Base-by-base conservation (phyloP, 2,113 vertebrate genomes). In the Urocolius indicus region DNA sequence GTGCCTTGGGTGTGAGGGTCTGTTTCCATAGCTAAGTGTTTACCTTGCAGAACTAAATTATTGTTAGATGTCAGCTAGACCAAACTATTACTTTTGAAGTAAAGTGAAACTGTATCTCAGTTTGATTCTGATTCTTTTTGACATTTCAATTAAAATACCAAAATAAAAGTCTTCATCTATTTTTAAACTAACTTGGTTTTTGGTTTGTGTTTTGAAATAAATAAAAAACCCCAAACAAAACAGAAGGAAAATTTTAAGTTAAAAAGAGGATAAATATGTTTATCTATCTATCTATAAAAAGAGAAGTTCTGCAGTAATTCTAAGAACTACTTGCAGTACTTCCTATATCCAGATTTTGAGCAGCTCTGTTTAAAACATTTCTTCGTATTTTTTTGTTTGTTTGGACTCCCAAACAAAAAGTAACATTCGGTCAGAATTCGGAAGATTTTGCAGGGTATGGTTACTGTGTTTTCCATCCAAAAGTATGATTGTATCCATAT, bases 91-190 rank as follows among this genome's bases (percentile, higher is more conserved):
- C 36, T 77, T 61, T 46, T 58, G 59, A 74, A 88, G 86, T 57
- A 86, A 90, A 69, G 29, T 71, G 48, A 48, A 89, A 71, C 1
- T 24, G 23, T 38, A 51, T 88, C 62, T 80, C 22, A 29, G 43
- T 71, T 93, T 90, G 82, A 74, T 61, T 86, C 59, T 95, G 79
- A 86, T 80, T 34, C 58, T 89, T 95, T 85, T 77, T 94, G 85
- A 84, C 79, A 84, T 81, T 74, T 90, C 52, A 66, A 58, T 86
- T 88, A 73, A 77, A 84, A 77, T 69, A 52, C 38, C 32, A 71
- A 84, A 92, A 74, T 51, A 4, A 67, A 94, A 68, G 11, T 30
- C 16, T 57, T 68, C 2, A 5, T 55, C 57, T 79, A 63, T 69
- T 68, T 74, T 79, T 69, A 52, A 72, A 43, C 26, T 61, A 79